A percentile compares a stretch with the other conserved stretches of the same genome.
phyloP scores from a whole-genome alignment of 2,888 invertebrate species.

The Deroplatys truncata region DNA sequence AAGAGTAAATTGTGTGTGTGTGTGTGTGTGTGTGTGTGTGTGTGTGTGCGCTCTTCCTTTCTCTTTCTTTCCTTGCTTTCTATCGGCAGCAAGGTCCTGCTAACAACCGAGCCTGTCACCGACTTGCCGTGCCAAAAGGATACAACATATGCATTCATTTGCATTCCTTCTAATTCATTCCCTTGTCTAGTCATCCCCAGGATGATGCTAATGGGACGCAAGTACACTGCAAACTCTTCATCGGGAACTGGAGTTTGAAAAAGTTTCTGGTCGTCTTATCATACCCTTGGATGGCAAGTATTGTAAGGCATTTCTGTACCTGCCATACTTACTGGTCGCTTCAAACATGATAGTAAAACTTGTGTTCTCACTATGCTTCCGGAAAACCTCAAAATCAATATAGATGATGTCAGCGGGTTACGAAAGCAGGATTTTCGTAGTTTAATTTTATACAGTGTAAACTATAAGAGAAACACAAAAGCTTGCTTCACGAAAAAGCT shows the following conservation, averaged over 20 bases:
- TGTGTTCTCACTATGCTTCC: no score
- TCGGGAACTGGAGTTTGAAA: neutral
- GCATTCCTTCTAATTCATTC: neutral
- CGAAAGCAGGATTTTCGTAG: no score
- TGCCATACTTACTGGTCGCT: no score
- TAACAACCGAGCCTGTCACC: neutral
- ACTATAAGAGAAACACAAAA: no score
- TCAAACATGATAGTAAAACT: no score
- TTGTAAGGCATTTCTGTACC: no score
- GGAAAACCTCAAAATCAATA: no score
- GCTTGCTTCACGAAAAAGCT: no score
- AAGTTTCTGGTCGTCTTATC: no score
- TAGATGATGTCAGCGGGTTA: no score
- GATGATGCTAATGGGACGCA: neutral
- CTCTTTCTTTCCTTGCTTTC: slow-evolving; percentile 25
- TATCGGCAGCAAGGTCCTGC: slow-evolving; percentile 22
- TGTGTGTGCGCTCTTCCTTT: slow-evolving; percentile 31
- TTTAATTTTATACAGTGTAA: no score
- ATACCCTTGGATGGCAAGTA: no score
- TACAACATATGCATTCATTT: neutral
- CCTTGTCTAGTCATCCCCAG: neutral
- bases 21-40: slow-evolving; percentile 43
- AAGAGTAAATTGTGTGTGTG: slow-evolving; percentile 48
- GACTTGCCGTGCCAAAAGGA: neutral
- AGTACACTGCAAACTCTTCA: neutral